A percentile compares a stretch with the other conserved stretches of the same genome.
Evolutionary conservation across 1,140 invertebrate species (phyloP).

Genomic region (Pararge aegeria): DNA sequence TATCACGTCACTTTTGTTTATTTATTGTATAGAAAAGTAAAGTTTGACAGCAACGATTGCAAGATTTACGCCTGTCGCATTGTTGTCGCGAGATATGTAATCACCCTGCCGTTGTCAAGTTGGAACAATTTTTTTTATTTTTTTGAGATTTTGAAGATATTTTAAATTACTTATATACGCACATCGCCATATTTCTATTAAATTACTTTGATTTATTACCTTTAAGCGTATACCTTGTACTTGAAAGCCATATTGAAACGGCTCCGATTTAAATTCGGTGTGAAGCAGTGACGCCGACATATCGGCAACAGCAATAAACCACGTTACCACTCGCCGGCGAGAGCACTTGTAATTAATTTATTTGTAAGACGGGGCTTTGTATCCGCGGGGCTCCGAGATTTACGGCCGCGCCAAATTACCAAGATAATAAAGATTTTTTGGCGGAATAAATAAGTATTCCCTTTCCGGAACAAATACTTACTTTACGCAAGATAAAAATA

Average conservation of each 20-base stretch:
- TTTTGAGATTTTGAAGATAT: no score
- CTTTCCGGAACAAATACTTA: not conserved
- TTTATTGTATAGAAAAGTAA: no score
- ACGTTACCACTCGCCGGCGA: not conserved
- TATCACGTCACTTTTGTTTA: no score
- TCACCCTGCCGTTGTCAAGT: no score
- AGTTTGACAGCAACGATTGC: no score
- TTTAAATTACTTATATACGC: no score
- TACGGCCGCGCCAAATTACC: not conserved
- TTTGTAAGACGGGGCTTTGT: not conserved
- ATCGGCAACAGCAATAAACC: not conserved
- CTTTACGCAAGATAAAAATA: not conserved
- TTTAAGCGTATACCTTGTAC: no score
- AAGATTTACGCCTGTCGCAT: no score
- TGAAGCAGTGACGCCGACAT: not conserved
- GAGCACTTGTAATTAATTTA: not conserved
- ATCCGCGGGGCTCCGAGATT: not conserved
- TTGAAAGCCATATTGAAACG: not conserved
- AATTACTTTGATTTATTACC: no score
- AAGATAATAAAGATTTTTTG: not conserved
- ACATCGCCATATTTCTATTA: no score
- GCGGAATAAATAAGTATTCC: not conserved
- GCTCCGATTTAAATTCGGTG: not conserved
- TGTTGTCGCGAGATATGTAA: no score
- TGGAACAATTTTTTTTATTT: no score